Evolutionary conservation across 2,797 vertebrate genomes (phyloP), one percentile per base, ranked within the genome.

Genomic region (Anniella stebbinsi): DNA sequence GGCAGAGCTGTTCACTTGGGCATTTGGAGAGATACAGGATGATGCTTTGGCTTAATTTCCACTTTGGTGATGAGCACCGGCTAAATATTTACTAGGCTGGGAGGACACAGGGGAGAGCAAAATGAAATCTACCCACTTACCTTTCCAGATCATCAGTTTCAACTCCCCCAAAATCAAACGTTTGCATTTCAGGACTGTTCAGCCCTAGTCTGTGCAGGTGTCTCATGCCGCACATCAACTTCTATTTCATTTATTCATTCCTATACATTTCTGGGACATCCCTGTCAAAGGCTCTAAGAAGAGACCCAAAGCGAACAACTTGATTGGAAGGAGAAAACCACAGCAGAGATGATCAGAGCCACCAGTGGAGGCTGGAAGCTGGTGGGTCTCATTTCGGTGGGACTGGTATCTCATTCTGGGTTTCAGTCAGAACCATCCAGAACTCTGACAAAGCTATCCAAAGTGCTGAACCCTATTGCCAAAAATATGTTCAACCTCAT

Each of bases 51-150:
- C 89, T 89, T 84, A 10, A 84, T 92, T 92, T 88, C 38, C 78
- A 54, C 9, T 87, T 90, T 90, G 85, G 85, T 72, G 86, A 90
- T 87, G 66, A 41, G 30, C 80, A 41, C 80, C 87, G 93, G 87
- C 80, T 80, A 90, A 94, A 93, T 92, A 93, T 96, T 96, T 90
- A 41, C 87, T 41, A 36, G 54, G 84, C 28, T 94, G 81, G 72
- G 90, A 89, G 75, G 87, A 88, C 80, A n/a, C 66, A 48, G 51
- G 73, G 87, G 92, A 91, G 0, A 72, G 48, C 77, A 57, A 67
- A 88, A 70, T 36, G 13, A 57, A 67, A 90, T 72, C 84, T 60
- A 70, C 85, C 54, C 41, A 3, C 67, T 89, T 36, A 51, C 75
- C 86, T 51, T 81, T 57, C 84, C 60, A 87, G 45, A 90, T 57